A percentile compares a stretch with the other conserved stretches of the same genome.
Evolutionary conservation across 2,888 invertebrate genomes (phyloP).

Genomic region (Slavum lentiscoides): DNA sequence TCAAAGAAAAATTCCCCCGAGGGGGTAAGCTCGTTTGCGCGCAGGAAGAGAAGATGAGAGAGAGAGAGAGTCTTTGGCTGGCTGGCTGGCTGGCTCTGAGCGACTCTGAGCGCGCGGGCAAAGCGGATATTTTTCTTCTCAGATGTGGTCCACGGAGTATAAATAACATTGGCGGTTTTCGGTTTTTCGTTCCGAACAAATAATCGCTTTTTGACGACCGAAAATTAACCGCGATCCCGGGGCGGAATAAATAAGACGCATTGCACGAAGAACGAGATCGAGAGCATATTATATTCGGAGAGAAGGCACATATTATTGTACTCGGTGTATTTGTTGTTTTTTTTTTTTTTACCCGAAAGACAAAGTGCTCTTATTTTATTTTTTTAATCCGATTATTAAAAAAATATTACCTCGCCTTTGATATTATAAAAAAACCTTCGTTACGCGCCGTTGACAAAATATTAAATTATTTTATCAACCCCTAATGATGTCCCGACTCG

Average conservation of each 20-base stretch:
- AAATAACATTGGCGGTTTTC: too few species aligned
- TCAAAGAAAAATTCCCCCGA: slow-evolving; percentile 52
- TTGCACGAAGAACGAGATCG: background rate
- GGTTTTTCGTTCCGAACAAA: slow-evolving; percentile 14
- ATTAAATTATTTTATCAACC: slow-evolving; percentile 28
- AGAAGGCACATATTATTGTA: background rate
- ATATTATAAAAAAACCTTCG: slow-evolving; percentile 4
- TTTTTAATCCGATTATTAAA: slow-evolving; percentile 48
- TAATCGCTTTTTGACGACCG: slow-evolving; percentile 44
- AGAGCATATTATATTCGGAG: too few species aligned
- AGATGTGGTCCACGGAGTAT: slow-evolving; percentile 20
- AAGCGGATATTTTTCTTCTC: slow-evolving; percentile 12
- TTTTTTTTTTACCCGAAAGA: slow-evolving; percentile 45
- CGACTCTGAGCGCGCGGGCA: too few species aligned
- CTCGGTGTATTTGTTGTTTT: background rate
- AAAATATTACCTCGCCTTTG: slow-evolving; percentile 18
- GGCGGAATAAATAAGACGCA: slow-evolving; percentile 1
- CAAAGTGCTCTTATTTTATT: slow-evolving; percentile 23
- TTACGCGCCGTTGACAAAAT: slow-evolving; percentile 21
- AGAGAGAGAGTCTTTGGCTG: slow-evolving; percentile 31
- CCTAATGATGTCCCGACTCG: slow-evolving; percentile 23
- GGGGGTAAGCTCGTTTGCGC: slow-evolving; percentile 41
- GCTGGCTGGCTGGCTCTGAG: too few species aligned
- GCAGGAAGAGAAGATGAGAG: too few species aligned
- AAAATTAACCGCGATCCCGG: slow-evolving; percentile 35